These are phyloP conservation scores for Gymnopithys bicolor DNA, from an alignment of 2,797 vertebrate species.

Conservation along the genomic window DNA sequence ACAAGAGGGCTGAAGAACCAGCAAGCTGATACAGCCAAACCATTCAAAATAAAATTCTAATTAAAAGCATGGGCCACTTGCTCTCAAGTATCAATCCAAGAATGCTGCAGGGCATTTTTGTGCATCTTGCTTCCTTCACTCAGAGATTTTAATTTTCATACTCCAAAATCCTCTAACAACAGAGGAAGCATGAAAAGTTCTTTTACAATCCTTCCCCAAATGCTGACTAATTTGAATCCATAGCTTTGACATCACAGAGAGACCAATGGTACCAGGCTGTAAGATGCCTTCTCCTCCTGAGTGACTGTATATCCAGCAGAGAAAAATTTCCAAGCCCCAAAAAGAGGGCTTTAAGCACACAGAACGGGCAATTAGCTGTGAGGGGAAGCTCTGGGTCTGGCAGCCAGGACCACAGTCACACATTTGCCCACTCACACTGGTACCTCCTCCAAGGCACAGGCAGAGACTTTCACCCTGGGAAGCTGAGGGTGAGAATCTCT, in stretches of 20 bases:
- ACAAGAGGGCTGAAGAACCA: background rate
- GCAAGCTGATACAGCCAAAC: background rate
- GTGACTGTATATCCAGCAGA: background rate
- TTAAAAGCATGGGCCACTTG: background rate
- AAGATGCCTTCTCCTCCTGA: background rate
- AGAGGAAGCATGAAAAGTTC: background rate
- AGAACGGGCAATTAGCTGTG: background rate
- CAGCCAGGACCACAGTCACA: background rate
- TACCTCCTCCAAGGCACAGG: background rate
- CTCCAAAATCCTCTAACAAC: background rate
- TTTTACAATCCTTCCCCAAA: background rate
- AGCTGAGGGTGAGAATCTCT: background rate
- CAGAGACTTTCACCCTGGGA: background rate
- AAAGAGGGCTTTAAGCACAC: background rate
- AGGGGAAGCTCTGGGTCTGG: background rate
- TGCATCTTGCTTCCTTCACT: background rate
- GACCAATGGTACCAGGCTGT: background rate
- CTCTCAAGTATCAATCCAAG: background rate
- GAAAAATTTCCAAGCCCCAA: background rate
- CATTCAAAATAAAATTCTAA: background rate
- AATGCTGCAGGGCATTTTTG: background rate
- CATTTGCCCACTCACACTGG: background rate
- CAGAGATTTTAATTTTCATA: background rate
- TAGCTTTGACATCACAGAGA: background rate
- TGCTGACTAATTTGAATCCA: background rate